Evolutionary conservation across 2,113 vertebrate genomes (phyloP).

Genomic region (Zeus faber): DNA sequence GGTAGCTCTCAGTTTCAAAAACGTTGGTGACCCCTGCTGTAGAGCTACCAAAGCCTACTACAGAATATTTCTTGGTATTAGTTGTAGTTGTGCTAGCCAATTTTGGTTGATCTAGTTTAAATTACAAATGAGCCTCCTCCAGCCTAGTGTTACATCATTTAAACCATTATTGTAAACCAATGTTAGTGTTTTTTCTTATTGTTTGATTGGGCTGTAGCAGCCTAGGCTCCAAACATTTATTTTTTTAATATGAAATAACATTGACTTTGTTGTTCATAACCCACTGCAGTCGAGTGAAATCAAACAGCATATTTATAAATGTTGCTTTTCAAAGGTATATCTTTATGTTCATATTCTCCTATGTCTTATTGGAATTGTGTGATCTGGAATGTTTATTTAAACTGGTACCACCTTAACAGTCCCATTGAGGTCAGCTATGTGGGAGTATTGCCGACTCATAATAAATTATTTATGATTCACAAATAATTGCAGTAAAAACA

Average conservation of each 20-base stretch:
- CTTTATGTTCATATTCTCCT: background rate
- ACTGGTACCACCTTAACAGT: background rate
- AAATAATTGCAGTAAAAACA: background rate
- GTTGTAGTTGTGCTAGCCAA: background rate
- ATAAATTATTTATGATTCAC: background rate
- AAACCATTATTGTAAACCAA: constrained; percentile 1
- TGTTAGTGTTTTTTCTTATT: background rate
- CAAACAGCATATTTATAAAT: background rate
- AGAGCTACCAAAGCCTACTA: background rate
- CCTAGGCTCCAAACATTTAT: background rate
- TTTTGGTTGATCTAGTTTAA: constrained; percentile 1
- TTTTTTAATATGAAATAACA: background rate
- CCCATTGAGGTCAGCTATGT: background rate
- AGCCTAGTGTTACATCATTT: too few species aligned
- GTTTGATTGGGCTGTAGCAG: background rate
- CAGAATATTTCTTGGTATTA: too few species aligned
- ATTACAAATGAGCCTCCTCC: background rate
- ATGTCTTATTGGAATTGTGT: constrained; percentile 2
- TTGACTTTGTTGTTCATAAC: background rate
- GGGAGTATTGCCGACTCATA: background rate
- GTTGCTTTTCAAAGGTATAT: background rate
- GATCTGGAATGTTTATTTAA: background rate
- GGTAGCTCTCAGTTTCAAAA: too few species aligned
- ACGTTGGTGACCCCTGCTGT: too few species aligned
- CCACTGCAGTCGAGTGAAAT: background rate